Evolutionary conservation across 2,113 vertebrate species (phyloP).

Genomic region (Mastomys coucha): DNA sequence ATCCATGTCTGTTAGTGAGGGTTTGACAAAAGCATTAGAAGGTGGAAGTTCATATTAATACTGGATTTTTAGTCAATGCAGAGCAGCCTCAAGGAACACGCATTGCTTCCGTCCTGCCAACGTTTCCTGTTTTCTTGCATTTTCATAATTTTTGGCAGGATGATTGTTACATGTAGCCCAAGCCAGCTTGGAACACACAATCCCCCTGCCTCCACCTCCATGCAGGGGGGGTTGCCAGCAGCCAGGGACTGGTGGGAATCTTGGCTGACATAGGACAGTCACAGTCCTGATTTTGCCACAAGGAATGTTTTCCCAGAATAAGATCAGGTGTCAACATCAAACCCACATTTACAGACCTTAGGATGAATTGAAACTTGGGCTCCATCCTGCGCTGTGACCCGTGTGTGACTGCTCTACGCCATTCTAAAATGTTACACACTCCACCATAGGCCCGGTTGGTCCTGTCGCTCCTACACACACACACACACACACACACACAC

Average conservation of each 20-base stretch:
- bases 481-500: no score
- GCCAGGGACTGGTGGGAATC: no score
- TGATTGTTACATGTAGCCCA: neutral
- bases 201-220: neutral
- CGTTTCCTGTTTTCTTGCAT: neutral
- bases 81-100: fast-evolving
- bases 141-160: neutral
- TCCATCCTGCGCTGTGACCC: no score
- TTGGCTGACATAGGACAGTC: no score
- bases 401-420: neutral
- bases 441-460: no score
- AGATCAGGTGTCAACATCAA: neutral
- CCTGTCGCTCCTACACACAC: neutral
- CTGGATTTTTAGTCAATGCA: no score
- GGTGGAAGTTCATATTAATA: neutral
- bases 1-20: neutral
- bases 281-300: neutral
- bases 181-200: neutral
- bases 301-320: neutral
- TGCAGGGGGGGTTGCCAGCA: neutral
- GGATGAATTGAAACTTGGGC: neutral
- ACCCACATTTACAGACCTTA: neutral
- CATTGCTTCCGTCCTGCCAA: fast-evolving
- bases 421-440: neutral
- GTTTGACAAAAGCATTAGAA: neutral